Evolutionary conservation across 2,888 invertebrate genomes (phyloP), one percentile per base, ranked within the genome.

Genomic region (Luperina testacea): DNA sequence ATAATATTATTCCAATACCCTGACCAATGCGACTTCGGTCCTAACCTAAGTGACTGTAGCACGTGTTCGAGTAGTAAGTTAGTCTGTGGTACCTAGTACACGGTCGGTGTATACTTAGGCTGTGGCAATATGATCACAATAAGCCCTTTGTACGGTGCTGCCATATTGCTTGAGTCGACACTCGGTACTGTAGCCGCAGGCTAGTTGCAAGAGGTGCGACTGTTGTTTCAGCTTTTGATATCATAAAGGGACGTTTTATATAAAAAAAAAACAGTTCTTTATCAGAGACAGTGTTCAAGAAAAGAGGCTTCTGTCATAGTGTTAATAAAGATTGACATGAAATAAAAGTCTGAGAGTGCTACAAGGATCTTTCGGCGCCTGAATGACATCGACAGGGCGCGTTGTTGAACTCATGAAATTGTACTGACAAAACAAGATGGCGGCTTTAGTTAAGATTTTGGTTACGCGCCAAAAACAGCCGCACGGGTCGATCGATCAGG

Each of bases 71-170:
- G 75, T 63, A 63, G 68, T 59, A 64, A 70, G 32, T 53, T 61
- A 61, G 57, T 64, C 61, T 69, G 61, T 51, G n/a, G n/a, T 61
- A 32, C 32, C 32, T 32, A 61, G 51, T n/a, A 64, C 63, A 32
- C 2, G 20, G 27, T 68, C 38, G 27, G 51, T 81, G 42, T 57
- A 20, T 17, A 13, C 17, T 38, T 27, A 59, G 38, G 20, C 70
- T 61, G 73, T 79, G 71, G 80, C 77, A 78, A 75, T 74, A 68
- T 72, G 85, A 71, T 84, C 79, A 90, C 89, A 91, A 87, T 86
- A 89, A 82, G 75, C 83, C 77, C 88, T 90, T 87, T 90, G 82
- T 90, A 81, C 84, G 27, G 64, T 61, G 24, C 65, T 57, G 75
- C 80, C 82, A 80, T 81, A 83, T 80, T 87, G 80, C 68, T 59